These are phyloP conservation scores for Mactromeris polynyma DNA, from an alignment of 2,888 invertebrate genomes.

Conservation along the genomic window DNA sequence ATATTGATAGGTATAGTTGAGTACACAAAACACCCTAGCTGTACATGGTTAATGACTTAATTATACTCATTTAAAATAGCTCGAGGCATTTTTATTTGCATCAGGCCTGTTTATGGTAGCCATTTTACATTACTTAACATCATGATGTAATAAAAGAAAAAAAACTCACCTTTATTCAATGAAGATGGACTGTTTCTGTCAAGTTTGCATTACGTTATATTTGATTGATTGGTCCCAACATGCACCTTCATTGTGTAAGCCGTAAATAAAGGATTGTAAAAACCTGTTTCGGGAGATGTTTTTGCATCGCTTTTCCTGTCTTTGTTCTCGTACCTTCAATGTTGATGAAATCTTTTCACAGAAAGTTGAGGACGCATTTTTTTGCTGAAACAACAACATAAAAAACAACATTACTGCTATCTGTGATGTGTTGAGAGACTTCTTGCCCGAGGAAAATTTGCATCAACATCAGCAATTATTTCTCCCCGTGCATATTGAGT, in stretches of 20 bases:
- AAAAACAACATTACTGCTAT: neutral
- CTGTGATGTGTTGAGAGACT: neutral
- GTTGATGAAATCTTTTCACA: neutral
- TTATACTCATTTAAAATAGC: conserved; percentile 38
- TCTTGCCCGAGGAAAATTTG: neutral
- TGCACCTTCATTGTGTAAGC: conserved; percentile 16
- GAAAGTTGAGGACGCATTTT: neutral
- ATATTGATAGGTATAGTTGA: neutral
- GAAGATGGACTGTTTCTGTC: conserved; percentile 32
- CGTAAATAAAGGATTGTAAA: conserved; percentile 9
- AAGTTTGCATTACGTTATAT: neutral
- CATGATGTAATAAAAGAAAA: conserved; percentile 28
- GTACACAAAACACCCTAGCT: neutral
- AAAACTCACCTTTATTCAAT: conserved; percentile 39
- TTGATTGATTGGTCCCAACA: conserved; percentile 25
- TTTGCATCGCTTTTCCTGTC: neutral
- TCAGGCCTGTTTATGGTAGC: conserved; percentile 22
- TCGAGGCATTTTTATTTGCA: conserved; percentile 31
- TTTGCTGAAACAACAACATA: neutral
- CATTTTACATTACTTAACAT: conserved; percentile 11
- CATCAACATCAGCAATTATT: neutral
- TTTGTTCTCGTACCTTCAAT: neutral
- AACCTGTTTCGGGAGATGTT: neutral
- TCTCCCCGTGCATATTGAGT: neutral
- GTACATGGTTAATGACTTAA: conserved; percentile 41